A percentile compares a stretch with the other conserved stretches of the same genome.
These are phyloP conservation scores for Melitaea athalia DNA, from an alignment of 2,888 invertebrate genomes.

Conservation along the genomic window DNA sequence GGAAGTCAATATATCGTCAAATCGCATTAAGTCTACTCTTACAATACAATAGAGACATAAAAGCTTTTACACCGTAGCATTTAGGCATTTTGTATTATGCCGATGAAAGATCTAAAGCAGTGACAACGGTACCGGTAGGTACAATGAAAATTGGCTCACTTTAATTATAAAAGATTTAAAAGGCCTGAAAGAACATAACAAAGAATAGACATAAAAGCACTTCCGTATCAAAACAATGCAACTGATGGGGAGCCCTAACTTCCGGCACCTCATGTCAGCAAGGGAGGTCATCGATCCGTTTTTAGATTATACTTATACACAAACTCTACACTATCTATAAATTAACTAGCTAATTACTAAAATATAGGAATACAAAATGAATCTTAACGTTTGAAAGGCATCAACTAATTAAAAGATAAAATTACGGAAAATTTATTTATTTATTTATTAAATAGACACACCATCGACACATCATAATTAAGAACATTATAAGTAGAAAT, in stretches of 20 bases:
- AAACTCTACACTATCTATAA: too few species aligned
- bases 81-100: not conserved
- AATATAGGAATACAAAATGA: not conserved
- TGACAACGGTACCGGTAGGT: not conserved
- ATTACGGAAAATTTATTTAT: too few species aligned
- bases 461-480: too few species aligned
- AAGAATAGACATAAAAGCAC: constrained; percentile 44
- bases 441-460: too few species aligned
- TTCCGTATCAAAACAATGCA: constrained; percentile 54
- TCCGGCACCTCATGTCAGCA: constrained; percentile 58
- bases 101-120: not conserved
- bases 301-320: constrained; percentile 25
- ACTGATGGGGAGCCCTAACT: constrained; percentile 48
- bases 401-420: too few species aligned
- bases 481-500: too few species aligned
- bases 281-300: constrained; percentile 52
- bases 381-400: not conserved
- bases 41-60: too few species aligned
- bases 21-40: too few species aligned
- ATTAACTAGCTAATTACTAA: not conserved
- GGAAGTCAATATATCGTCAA: too few species aligned
- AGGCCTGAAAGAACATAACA: constrained; percentile 34
- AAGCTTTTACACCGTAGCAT: too few species aligned
- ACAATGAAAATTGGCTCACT: constrained; percentile 27
- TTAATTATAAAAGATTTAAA: constrained; percentile 34